Evolutionary conservation across 2,888 invertebrate species (phyloP).

Genomic region (Polymixis lichenea): DNA sequence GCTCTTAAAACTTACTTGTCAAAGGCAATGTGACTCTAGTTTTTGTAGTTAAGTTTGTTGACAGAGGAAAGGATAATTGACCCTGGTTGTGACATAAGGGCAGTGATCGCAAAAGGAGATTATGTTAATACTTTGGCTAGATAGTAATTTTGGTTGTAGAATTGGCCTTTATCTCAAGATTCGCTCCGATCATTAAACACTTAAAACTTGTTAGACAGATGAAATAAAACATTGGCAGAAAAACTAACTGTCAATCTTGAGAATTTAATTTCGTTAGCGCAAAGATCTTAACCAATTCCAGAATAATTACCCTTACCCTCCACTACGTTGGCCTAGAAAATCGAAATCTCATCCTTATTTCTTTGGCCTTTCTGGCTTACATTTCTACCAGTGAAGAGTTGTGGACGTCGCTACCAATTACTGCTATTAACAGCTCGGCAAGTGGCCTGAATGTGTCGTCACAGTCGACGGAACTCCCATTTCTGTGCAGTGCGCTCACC

Average conservation of each 20-base stretch:
- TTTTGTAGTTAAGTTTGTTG: background rate
- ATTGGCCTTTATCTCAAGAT: background rate
- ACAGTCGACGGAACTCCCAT: conserved; percentile 62
- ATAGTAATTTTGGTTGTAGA: background rate
- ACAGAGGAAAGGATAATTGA: background rate
- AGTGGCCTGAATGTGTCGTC: conserved; percentile 64
- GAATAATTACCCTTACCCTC: background rate
- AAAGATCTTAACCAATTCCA: background rate
- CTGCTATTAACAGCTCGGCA: conserved; percentile 63
- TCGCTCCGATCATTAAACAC: background rate
- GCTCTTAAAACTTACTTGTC: conserved; percentile 6
- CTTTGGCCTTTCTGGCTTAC: background rate
- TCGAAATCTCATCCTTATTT: background rate
- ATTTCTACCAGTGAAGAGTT: conserved; percentile 22
- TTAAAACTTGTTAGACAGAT: too few species aligned
- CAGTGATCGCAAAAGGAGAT: background rate
- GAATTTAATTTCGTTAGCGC: background rate
- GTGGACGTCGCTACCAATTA: conserved; percentile 63
- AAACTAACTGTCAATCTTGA: background rate
- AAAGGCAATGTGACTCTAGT: background rate
- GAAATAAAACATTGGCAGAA: background rate
- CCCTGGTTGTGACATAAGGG: background rate
- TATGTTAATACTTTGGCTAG: background rate
- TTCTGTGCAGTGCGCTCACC: conserved; percentile 59
- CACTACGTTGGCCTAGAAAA: background rate